Base-by-base conservation (phyloP, 1,140 invertebrate species). In the Trypoxylus dichotomus region DNA sequence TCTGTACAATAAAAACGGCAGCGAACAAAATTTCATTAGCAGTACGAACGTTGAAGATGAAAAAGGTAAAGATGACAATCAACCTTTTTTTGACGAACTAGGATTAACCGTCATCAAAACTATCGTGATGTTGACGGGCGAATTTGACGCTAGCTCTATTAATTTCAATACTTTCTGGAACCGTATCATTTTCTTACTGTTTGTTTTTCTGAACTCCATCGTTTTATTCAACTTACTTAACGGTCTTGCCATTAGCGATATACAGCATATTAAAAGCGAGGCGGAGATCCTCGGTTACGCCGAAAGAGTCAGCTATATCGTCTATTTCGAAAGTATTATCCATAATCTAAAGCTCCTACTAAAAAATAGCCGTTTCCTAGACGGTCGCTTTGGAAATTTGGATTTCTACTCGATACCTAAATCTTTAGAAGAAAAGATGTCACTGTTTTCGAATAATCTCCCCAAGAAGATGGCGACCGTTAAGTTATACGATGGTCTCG, bases 71-170 rank as follows among this genome's bases (percentile, higher is more conserved):
- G 77, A 79, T 11, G 86, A 90, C 6, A 86, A 90, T 32, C 86
- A 89, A 21, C 86, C 88, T 27, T 91, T 90, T 75, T 94, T 94
- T 77, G 85, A 86, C 1, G 88, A 91, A 85, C 91, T 91, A 3
- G 91, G 90, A 8, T 86, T 89, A 25, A 92, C 93, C 0, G 81
- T 95, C 6, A 93, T 95, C 79, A 95, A 95, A 86, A 95, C 93
- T 0, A 91, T 94, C 21, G 91, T 94, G 1, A 95, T 95, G 94
- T 87, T 95, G 25, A 95, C 93, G 0, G 94, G 94, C 11, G 94
- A 95, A 85, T 94, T 95, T 81, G 93, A 95, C 79, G 93, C 93
- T 0, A 87, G 89, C 3, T 90, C 90, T 21, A 92, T 95, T n/a
- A 91, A 93, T 37, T 95, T 95, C 81, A 86, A 90, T n/a, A 86